These are phyloP conservation scores for Pterostichus niger DNA, from an alignment of 2,888 invertebrate genomes.

Conservation along the genomic window DNA sequence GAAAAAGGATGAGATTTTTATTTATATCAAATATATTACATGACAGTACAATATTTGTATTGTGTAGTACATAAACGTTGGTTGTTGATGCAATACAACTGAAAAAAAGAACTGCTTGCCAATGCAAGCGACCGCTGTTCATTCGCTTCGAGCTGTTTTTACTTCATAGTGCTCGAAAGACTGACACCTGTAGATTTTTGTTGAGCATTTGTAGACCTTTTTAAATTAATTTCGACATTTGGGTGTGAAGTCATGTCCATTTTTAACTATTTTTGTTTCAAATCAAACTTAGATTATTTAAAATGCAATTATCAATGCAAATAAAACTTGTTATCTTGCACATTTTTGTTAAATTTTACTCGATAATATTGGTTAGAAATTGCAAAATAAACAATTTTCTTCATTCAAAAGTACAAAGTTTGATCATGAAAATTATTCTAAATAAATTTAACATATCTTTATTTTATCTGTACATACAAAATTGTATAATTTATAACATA, in stretches of 20 bases:
- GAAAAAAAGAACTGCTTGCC: not conserved
- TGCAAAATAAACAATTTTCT: slow-evolving; percentile 39
- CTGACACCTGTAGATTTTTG: slow-evolving; percentile 58
- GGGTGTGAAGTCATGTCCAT: slow-evolving; percentile 43
- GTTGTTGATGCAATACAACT: slow-evolving; percentile 39
- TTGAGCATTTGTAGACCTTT: slow-evolving; percentile 43
- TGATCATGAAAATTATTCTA: slow-evolving; percentile 16
- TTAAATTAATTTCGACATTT: slow-evolving; percentile 40
- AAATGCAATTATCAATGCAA: slow-evolving; percentile 70
- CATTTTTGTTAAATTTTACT: slow-evolving; percentile 52
- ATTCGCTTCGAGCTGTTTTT: slow-evolving; percentile 34
- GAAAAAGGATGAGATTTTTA: slow-evolving; percentile 62
- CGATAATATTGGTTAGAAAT: slow-evolving; percentile 31
- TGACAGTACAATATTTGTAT: slow-evolving; percentile 62
- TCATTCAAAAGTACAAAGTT: slow-evolving; percentile 29
- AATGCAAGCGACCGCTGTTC: slow-evolving; percentile 19
- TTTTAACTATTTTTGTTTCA: slow-evolving; percentile 56
- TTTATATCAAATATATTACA: slow-evolving; percentile 64
- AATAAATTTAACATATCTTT: slow-evolving; percentile 25
- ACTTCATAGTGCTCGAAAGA: slow-evolving; percentile 33
- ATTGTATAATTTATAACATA: slow-evolving; percentile 15
- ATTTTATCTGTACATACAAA: slow-evolving; percentile 26
- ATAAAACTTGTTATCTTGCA: slow-evolving; percentile 65
- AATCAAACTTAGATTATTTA: slow-evolving; percentile 61
- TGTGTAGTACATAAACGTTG: slow-evolving; percentile 47